A percentile compares a stretch with the other conserved stretches of the same genome.
Evolutionary conservation across 1,140 invertebrate species (phyloP).

Genomic region (Zaprionus camerounensis): DNA sequence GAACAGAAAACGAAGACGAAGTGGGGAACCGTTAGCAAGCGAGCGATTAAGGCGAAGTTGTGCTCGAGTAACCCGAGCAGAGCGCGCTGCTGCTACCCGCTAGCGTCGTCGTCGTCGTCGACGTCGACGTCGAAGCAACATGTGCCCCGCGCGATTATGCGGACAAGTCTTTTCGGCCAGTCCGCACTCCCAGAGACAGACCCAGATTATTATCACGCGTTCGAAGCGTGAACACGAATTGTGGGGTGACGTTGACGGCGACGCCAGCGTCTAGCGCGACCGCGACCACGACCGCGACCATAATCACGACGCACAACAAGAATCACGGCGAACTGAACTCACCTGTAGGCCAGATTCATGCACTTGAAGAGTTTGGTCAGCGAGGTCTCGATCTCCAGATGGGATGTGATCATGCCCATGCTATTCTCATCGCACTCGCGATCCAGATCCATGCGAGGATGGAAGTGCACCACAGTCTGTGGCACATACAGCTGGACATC

Average conservation of each 20-base stretch:
- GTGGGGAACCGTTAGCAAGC: slow-evolving; percentile 1
- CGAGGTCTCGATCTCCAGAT: slow-evolving; percentile 95
- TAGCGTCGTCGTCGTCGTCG: slow-evolving; percentile 30
- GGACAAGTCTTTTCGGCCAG: slow-evolving; percentile 56
- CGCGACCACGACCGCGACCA: no score
- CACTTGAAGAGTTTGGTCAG: slow-evolving; percentile 97
- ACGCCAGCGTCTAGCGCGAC: neutral
- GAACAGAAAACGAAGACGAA: slow-evolving; percentile 11
- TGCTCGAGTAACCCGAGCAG: slow-evolving; percentile 66
- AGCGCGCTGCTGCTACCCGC: slow-evolving; percentile 24
- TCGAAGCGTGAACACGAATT: slow-evolving; percentile 11
- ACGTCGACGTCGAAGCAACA: slow-evolving; percentile 37
- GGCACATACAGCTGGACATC: slow-evolving; percentile 80
- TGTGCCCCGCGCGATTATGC: slow-evolving; percentile 52
- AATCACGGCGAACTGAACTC: slow-evolving; percentile 66
- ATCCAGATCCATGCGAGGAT: slow-evolving; percentile 60
- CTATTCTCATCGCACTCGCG: slow-evolving; percentile 63
- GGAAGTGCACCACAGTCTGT: slow-evolving; percentile 55
- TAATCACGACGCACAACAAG: neutral
- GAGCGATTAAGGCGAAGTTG: slow-evolving; percentile 62
- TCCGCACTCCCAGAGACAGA: slow-evolving; percentile 23
- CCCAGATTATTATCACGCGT: slow-evolving; percentile 52
- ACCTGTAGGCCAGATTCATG: slow-evolving; percentile 99
- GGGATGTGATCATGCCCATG: slow-evolving; percentile 85
- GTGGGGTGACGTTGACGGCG: slow-evolving; percentile 5